A percentile compares a stretch with the other conserved stretches of the same genome.
These are phyloP conservation scores for Bergia puertoricense DNA, from an alignment of 92 coral and sea anemone genomes.

Conservation along the genomic window DNA sequence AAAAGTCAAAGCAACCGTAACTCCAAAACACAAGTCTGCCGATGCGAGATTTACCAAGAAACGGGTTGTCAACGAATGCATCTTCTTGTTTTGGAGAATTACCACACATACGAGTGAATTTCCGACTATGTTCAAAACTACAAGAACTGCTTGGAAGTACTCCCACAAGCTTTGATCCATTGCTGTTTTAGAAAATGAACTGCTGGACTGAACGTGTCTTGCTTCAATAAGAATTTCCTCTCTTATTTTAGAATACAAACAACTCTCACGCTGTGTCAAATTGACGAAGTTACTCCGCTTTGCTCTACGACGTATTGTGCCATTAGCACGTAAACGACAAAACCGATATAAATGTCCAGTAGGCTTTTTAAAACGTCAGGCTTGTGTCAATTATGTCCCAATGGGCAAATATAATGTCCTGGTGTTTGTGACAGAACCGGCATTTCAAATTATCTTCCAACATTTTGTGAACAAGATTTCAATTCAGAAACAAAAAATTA, in stretches of 20 bases:
- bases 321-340: background rate
- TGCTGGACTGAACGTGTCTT: background rate
- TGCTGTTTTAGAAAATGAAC: background rate
- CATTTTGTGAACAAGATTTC: too few relatives aligned
- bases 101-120: constrained; percentile 52
- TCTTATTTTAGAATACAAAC: background rate
- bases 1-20: constrained; percentile 36
- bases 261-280: background rate
- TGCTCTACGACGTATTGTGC: background rate
- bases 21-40: constrained; percentile 53
- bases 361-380: background rate
- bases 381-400: background rate
- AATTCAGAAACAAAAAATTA: too few relatives aligned
- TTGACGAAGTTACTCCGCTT: background rate
- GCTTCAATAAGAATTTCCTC: background rate
- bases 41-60: constrained; percentile 53
- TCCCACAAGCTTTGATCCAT: constrained; percentile 6
- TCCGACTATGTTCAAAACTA: constrained; percentile 43
- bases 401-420: too few relatives aligned
- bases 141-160: constrained; percentile 29
- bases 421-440: background rate
- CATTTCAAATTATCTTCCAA: too few relatives aligned
- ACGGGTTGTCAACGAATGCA: constrained; percentile 16
- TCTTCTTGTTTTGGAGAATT: constrained; percentile 30
- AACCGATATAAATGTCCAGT: background rate